Base-by-base conservation (phyloP, 2,888 invertebrate genomes). In the Folsomia candida region DNA sequence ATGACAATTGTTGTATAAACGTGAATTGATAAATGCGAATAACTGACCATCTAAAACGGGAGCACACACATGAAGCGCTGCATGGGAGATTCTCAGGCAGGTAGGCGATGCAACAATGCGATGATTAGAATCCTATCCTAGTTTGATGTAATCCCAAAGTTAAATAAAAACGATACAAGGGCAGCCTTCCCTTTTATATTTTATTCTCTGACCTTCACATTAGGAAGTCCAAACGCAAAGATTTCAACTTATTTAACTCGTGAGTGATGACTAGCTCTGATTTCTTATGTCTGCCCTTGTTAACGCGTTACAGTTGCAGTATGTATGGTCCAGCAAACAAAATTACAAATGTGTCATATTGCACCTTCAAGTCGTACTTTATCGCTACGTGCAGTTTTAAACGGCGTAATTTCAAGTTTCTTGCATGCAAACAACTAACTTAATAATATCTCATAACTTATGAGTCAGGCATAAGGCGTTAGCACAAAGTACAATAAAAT, bases 121-220 rank as follows among this genome's bases (percentile, higher is more conserved):
- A 68, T 66, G 65, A 65, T 73, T 70, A 64, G 62, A 69, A 73
- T 70, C 69, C 69, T 37, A 73, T 62, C 62, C 62, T 62, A 62
- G 62, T 62, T 62, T 62, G 62, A 62, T 62, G 62, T 62, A 71
- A 73, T 73, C 68, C 68, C 66, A 57, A 73, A 73, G 70, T 73
- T 70, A 62, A 62, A 62, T 69, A 73, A 73, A 75, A 76, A 71
- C 59, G 72, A 71, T 72, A 72, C 76, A 76, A 76, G 76, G 76
- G 73, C 73, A 76, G 67, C 68, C 71, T 68, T 76, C 70, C 70
- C 71, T 73, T 69, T 72, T 54, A 54, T 71, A 68, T 64, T 68
- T 65, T 24, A 66, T 62, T 59, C 29, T 65, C 27, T 69, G 76
- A 76, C 76, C 76, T 76, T 76, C 72, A 68, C 70, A 74, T 74